Conservation (phyloP, 1,140 invertebrate genomes). For the Pinna nobilis region DNA sequence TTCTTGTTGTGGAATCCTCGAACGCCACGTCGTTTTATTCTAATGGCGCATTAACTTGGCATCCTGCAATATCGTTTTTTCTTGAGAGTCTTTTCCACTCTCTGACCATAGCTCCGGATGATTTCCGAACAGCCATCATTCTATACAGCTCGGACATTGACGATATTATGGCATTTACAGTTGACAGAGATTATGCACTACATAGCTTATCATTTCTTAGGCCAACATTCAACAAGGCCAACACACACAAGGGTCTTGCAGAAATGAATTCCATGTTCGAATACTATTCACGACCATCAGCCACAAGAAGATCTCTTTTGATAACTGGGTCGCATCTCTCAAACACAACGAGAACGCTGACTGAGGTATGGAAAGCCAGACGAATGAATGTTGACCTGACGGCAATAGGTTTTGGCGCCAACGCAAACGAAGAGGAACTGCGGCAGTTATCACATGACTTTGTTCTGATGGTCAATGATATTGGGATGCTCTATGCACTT, state of each 20-base stretch:
- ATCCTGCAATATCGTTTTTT: conserved; percentile 20
- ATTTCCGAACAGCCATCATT: conserved; percentile 19
- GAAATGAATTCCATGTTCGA: conserved; percentile 19
- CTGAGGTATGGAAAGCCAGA: conserved; percentile 10
- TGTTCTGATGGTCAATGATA: conserved; percentile 15
- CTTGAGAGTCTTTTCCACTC: conserved; percentile 14
- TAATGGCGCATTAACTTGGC: conserved; percentile 10
- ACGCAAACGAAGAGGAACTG: conserved; percentile 6
- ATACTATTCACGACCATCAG: conserved; percentile 17
- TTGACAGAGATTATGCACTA: conserved; percentile 11
- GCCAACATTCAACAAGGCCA: conserved; percentile 1
- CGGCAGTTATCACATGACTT: conserved; percentile 11
- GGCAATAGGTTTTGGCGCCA: conserved; percentile 23
- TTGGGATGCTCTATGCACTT: conserved; percentile 26
- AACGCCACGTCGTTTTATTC: not conserved
- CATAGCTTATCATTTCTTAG: conserved; percentile 19
- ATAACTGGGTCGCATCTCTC: conserved; percentile 16
- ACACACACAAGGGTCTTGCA: conserved; percentile 5
- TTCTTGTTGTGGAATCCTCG: conserved; percentile 28
- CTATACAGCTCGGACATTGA: conserved; percentile 30
- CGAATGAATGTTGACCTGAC: conserved; percentile 10
- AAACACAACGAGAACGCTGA: not conserved
- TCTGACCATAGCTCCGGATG: not conserved
- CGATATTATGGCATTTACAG: conserved; percentile 33
- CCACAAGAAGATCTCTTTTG: conserved; percentile 13